Conservation (phyloP, 1,140 invertebrate genomes). For the Penaeus chinensis region DNA sequence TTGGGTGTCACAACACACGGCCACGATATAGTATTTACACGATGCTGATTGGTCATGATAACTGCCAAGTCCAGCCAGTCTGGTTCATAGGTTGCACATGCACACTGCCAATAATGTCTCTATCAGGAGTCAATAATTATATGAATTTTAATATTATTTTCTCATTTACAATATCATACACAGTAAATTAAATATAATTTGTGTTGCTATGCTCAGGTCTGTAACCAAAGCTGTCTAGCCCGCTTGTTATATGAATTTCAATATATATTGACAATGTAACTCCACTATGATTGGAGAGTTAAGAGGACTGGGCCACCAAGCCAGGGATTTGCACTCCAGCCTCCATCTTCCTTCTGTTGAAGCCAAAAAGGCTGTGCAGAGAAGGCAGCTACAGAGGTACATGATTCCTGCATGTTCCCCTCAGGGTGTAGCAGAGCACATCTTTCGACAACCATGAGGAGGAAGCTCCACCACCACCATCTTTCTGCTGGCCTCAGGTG, state of each 20-base stretch:
- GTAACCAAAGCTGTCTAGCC: slow-evolving; percentile 52
- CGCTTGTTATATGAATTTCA: not conserved
- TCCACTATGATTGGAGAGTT: slow-evolving; percentile 35
- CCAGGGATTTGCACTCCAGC: slow-evolving; percentile 10
- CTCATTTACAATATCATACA: slow-evolving; percentile 61
- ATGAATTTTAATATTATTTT: slow-evolving; percentile 46
- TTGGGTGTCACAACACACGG: slow-evolving; percentile 24
- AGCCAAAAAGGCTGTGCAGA: slow-evolving; percentile 3
- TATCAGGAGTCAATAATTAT: slow-evolving; percentile 54
- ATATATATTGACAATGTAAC: slow-evolving; percentile 26
- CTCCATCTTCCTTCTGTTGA: slow-evolving; percentile 14
- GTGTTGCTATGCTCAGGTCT: slow-evolving; percentile 55
- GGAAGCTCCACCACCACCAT: slow-evolving; percentile 30
- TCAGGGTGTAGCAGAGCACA: slow-evolving; percentile 30
- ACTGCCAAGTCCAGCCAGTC: slow-evolving; percentile 49
- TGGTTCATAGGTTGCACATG: slow-evolving; percentile 44
- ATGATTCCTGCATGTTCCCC: slow-evolving; percentile 22
- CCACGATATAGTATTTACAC: slow-evolving; percentile 31
- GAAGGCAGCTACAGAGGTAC: slow-evolving; percentile 37
- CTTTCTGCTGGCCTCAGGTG: slow-evolving; percentile 39
- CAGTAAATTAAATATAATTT: slow-evolving; percentile 49
- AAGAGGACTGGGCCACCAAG: slow-evolving; percentile 4
- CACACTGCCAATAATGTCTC: slow-evolving; percentile 31
- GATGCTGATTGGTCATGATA: slow-evolving; percentile 33
- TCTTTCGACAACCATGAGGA: slow-evolving; percentile 24